Percentiles rank a stretch among this genome's conserved stretches.
phyloP scores from a whole-genome alignment of 2,113 vertebrate genomes.

The Cyanistes caeruleus region DNA sequence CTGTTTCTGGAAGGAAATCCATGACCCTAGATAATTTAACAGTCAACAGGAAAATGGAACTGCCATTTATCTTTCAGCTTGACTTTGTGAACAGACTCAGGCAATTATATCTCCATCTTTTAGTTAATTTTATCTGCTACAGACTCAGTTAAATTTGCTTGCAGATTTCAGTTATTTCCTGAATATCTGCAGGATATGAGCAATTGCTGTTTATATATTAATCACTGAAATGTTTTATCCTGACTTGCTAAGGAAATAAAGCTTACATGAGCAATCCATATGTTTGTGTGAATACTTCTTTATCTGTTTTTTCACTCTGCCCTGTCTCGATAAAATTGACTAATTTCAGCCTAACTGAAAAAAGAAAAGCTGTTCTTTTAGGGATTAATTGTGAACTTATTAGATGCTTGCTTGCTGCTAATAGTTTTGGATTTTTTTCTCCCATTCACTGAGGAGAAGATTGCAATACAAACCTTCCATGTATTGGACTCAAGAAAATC shows the following conservation, averaged over 20 bases:
- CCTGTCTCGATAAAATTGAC: not conserved
- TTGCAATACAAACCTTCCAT: not conserved
- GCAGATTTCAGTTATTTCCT: constrained; percentile 62
- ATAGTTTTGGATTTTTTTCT: not conserved
- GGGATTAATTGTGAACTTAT: not conserved
- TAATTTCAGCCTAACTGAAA: not conserved
- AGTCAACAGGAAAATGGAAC: constrained; percentile 70
- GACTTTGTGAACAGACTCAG: constrained; percentile 65
- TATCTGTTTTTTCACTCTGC: not conserved
- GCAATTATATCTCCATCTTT: constrained; percentile 66
- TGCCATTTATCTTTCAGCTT: constrained; percentile 68
- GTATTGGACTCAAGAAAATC: not conserved
- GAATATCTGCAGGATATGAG: constrained; percentile 59
- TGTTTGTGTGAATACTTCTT: not conserved
- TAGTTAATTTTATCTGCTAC: constrained; percentile 68
- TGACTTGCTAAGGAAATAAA: constrained; percentile 57
- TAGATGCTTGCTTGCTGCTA: not conserved
- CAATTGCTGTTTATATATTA: constrained; percentile 59
- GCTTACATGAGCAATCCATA: not conserved
- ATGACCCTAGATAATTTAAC: constrained; percentile 49
- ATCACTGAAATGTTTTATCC: constrained; percentile 47
- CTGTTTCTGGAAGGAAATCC: constrained; percentile 48
- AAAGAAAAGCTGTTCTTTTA: not conserved
- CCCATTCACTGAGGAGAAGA: not conserved
- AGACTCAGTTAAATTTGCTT: constrained; percentile 68